Evolutionary conservation across 2,888 invertebrate species (phyloP).

Genomic region (Shargacucullia verbasci): DNA sequence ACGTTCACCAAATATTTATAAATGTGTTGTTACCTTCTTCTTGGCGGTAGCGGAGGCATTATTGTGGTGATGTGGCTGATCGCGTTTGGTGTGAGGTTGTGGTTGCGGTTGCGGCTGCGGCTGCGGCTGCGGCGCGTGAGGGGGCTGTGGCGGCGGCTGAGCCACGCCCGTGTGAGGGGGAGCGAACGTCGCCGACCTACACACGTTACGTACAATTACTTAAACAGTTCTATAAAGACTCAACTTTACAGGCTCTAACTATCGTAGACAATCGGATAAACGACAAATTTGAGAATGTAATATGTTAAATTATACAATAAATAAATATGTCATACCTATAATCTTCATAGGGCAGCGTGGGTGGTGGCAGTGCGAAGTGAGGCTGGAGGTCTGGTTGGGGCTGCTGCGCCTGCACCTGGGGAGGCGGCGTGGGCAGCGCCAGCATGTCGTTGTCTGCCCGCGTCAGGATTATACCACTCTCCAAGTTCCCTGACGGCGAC

Average conservation of each 20-base stretch:
- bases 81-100: conserved; percentile 76
- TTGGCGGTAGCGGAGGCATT: conserved; percentile 71
- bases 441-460: conserved; percentile 44
- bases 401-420: conserved; percentile 36
- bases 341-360: conserved; percentile 75
- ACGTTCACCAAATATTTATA: not conserved
- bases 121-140: conserved; percentile 63
- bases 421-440: conserved; percentile 43
- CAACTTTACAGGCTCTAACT: not conserved
- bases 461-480: conserved; percentile 50
- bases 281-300: no score
- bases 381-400: conserved; percentile 70
- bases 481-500: conserved; percentile 66
- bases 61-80: conserved; percentile 74
- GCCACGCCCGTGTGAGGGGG: conserved; percentile 69
- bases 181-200: conserved; percentile 71
- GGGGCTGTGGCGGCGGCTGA: conserved; percentile 58
- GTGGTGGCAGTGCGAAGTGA: conserved; percentile 75
- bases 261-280: no score
- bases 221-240: not conserved
- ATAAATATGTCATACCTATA: conserved; percentile 68
- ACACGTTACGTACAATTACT: not conserved
- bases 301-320: not conserved
- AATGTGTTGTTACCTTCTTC: conserved; percentile 74
- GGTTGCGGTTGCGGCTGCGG: conserved; percentile 67